Evolutionary conservation across 30 jellyfish, hydroid and myxozoan genomes (phyloP).

Genomic region (Cassiopea andromeda): DNA sequence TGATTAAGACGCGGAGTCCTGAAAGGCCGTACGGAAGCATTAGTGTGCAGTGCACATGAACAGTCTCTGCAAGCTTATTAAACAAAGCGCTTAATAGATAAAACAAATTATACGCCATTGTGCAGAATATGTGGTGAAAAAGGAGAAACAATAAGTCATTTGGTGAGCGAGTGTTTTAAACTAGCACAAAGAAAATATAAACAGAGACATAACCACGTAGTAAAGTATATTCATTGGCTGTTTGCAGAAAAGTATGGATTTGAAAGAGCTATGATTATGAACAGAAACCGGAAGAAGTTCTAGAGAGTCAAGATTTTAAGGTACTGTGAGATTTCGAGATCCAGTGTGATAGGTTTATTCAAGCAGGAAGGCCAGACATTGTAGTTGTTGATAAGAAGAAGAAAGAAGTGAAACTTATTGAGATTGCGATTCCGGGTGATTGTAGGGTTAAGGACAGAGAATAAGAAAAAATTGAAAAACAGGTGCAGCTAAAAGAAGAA

Average conservation of each 20-base stretch:
- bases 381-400: background rate
- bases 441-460: background rate
- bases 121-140: background rate
- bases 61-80: background rate
- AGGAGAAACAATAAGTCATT: background rate
- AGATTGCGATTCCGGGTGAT: background rate
- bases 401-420: background rate
- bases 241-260: background rate
- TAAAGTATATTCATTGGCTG: background rate
- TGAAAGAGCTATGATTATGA: background rate
- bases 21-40: background rate
- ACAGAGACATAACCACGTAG: background rate
- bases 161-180: background rate
- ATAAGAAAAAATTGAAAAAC: background rate
- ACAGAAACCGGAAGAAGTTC: background rate
- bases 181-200: background rate
- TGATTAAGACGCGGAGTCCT: conserved; percentile 5
- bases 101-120: background rate
- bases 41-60: background rate
- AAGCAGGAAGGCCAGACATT: background rate
- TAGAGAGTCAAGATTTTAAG: background rate
- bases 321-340: background rate
- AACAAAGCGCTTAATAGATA: background rate
- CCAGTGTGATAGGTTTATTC: background rate
- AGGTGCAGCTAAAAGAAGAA: background rate